These are phyloP conservation scores for Psilopogon haemacephalus DNA, from an alignment of 2,113 vertebrate genomes.

Conservation along the genomic window DNA sequence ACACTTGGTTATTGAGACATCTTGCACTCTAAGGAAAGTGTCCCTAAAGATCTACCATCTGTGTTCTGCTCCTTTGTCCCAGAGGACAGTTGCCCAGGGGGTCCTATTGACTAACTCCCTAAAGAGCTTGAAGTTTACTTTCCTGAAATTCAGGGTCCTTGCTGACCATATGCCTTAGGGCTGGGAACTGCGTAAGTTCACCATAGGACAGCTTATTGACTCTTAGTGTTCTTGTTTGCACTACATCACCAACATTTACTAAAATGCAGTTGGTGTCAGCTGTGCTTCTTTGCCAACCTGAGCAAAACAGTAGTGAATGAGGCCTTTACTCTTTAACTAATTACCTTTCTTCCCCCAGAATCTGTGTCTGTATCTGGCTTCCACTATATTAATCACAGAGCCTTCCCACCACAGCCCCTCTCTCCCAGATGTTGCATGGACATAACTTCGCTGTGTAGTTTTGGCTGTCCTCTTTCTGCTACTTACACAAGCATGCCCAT, in stretches of 20 bases:
- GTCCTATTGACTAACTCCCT: too few relatives aligned
- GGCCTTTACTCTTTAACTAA: background rate
- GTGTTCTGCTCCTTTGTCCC: background rate
- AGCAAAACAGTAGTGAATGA: background rate
- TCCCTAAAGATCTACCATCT: too few relatives aligned
- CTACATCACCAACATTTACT: background rate
- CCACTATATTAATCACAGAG: background rate
- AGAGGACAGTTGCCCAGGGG: too few relatives aligned
- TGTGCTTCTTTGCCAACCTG: background rate
- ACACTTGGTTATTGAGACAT: too few relatives aligned
- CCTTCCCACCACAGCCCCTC: background rate
- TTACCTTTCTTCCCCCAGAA: background rate
- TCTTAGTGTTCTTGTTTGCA: background rate
- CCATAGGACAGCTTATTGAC: background rate
- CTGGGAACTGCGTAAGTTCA: too few relatives aligned
- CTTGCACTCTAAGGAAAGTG: too few relatives aligned
- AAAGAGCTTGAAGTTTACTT: too few relatives aligned
- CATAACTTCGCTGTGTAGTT: background rate
- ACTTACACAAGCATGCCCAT: rapidly evolving
- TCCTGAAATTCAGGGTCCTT: too few relatives aligned
- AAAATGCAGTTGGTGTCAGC: background rate
- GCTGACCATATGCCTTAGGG: too few relatives aligned
- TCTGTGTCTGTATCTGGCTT: background rate
- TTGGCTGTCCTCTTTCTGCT: background rate
- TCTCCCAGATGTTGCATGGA: background rate